phyloP scores from a whole-genome alignment of 2,113 vertebrate genomes.

The Calyptommatus sinebrachiatus region DNA sequence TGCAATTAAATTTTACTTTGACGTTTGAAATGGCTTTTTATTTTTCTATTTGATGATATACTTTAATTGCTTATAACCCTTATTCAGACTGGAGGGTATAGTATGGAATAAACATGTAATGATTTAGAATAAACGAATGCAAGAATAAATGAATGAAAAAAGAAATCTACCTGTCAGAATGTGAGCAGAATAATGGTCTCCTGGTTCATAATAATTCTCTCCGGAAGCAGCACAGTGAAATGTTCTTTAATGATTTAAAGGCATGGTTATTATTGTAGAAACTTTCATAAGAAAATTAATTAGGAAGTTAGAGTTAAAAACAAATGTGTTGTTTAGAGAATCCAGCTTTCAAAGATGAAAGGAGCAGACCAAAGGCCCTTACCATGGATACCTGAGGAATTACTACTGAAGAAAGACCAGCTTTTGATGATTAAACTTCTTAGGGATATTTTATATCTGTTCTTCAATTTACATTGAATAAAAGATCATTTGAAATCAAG shows the following conservation, averaged over 20 bases:
- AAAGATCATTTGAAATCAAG: conserved; percentile 10
- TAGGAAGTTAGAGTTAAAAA: background rate
- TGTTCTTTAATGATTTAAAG: background rate
- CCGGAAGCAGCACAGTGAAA: background rate
- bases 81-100: too few relatives aligned
- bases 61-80: too few relatives aligned
- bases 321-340: background rate
- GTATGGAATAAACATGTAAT: too few relatives aligned
- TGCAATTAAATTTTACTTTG: too few relatives aligned
- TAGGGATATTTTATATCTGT: conserved; percentile 30
- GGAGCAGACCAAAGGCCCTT: conserved; percentile 14
- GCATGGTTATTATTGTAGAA: background rate
- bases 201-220: background rate
- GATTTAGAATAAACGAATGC: too few relatives aligned
- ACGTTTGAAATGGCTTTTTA: too few relatives aligned
- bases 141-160: too few relatives aligned
- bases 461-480: conserved; percentile 32
- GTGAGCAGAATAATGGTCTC: background rate
- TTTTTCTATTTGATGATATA: too few relatives aligned
- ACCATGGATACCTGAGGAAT: background rate
- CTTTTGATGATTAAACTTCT: conserved; percentile 6
- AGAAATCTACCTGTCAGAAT: too few relatives aligned
- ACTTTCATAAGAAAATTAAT: background rate
- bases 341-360: background rate
- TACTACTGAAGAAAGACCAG: background rate